Evolutionary conservation across 2,797 vertebrate genomes (phyloP), one percentile per base, ranked within the genome.

Genomic region (Rousettus madagascariensis): DNA sequence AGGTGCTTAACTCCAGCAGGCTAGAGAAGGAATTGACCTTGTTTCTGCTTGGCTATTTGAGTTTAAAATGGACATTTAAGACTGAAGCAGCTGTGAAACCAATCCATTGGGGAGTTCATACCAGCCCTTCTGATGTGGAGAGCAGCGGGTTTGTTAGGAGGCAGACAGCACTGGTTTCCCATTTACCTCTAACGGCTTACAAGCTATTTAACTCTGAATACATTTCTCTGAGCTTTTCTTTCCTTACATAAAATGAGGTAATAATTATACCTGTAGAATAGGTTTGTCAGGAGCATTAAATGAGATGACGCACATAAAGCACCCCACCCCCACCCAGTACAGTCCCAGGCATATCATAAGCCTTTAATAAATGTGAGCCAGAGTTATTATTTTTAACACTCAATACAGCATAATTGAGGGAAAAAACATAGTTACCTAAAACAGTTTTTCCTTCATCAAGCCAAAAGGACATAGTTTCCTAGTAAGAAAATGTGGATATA

Each of bases 381-480:
- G 30, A 33, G 71, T 57, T 80, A 51, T 51, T 79, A 26, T n/a
- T 95, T 94, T 94, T 61, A 71, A 82, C 66, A 87, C 59, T 92
- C 51, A 69, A 2, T 68, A 41, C 12, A 38, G 77, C 9, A n/a
- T 41, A 61, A 61, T 7, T 85, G 53, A 66, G 53, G 71, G 51
- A 17, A 0, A 69, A 72, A 41, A 82, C 43, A 55, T 8, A 95
- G 75, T 72, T 43, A 55, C 63, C 66, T 63, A 74, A 88, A 96
- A 85, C 38, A 90, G 71, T 7, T 59, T 89, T 95, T 87, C 22
- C 28, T 92, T 65, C 74, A 33, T 33, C 6, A 55, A 95, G 87
- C 71, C 69, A 49, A 86, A 85, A 94, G 49, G 66, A 89, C 85
- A 90, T 93, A 57, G 43, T 94, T 96, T 97, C 79, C 91, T 91